phyloP scores from a whole-genome alignment of 2,888 invertebrate species.

The Microplitis deprimator region DNA sequence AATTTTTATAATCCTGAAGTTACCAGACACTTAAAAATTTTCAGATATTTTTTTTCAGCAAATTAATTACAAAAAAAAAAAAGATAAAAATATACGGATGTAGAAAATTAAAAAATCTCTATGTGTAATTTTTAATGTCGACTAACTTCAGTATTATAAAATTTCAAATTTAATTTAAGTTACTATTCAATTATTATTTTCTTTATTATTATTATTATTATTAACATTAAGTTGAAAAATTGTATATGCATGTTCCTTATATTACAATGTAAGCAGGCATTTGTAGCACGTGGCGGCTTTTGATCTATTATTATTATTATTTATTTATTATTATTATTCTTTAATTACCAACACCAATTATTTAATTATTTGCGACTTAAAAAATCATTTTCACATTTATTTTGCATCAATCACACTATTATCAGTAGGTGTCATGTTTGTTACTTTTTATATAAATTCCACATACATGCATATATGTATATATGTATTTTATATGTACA shows the following conservation, averaged over 20 bases:
- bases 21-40: too few species aligned
- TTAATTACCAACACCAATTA: background rate
- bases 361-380: background rate
- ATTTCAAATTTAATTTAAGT: background rate
- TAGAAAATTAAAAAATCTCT: too few species aligned
- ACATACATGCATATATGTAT: background rate
- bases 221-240: constrained; percentile 53
- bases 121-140: background rate
- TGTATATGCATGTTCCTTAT: constrained; percentile 46
- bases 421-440: background rate
- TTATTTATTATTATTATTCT: constrained; percentile 11
- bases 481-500: constrained; percentile 16
- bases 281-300: constrained; percentile 22
- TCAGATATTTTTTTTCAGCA: too few species aligned
- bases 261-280: constrained; percentile 24
- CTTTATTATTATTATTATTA: constrained; percentile 19
- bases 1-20: too few species aligned
- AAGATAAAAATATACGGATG: too few species aligned
- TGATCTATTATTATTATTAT: constrained; percentile 21
- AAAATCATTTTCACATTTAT: constrained; percentile 12
- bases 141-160: too few species aligned
- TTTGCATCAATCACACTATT: background rate
- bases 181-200: constrained; percentile 19
- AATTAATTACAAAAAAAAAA: too few species aligned
- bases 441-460: background rate